A percentile compares a stretch with the other conserved stretches of the same genome.
These are phyloP conservation scores for Drosophila orosa DNA, from an alignment of 1,140 invertebrate species.

Conservation along the genomic window DNA sequence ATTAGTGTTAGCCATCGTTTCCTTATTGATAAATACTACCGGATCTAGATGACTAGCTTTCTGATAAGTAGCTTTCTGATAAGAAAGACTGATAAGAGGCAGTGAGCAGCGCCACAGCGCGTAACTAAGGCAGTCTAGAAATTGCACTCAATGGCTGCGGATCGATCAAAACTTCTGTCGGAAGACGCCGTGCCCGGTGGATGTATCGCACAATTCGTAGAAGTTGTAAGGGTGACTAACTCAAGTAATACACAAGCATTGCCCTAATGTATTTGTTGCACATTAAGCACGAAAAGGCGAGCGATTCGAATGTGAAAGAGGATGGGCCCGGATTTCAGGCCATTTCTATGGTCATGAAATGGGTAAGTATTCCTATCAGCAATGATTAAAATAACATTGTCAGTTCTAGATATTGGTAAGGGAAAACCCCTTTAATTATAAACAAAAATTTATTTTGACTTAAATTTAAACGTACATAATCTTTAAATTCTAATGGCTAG, in stretches of 20 bases:
- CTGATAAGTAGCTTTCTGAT: constrained; percentile 1
- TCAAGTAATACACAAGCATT: not conserved
- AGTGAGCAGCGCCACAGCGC: not conserved
- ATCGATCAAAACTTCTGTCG: not conserved
- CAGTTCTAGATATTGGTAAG: too few species aligned
- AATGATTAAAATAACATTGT: not conserved
- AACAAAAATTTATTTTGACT: too few species aligned
- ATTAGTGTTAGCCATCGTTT: too few species aligned
- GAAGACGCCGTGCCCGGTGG: too few species aligned
- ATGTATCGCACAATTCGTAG: too few species aligned
- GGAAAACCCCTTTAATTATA: not conserved
- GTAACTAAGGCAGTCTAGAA: not conserved
- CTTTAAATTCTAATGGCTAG: not conserved
- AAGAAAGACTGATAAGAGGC: not conserved
- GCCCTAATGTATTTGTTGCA: not conserved
- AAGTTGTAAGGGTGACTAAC: not conserved
- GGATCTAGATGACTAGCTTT: too few species aligned
- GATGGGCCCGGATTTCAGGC: not conserved
- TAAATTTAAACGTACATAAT: too few species aligned
- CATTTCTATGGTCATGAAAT: not conserved
- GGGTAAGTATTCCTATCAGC: not conserved
- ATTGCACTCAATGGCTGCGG: not conserved
- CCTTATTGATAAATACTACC: too few species aligned
- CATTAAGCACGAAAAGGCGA: not conserved
- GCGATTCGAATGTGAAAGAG: not conserved